Evolutionary conservation across 2,797 vertebrate species (phyloP).

Genomic region (Trematomus bernacchii): DNA sequence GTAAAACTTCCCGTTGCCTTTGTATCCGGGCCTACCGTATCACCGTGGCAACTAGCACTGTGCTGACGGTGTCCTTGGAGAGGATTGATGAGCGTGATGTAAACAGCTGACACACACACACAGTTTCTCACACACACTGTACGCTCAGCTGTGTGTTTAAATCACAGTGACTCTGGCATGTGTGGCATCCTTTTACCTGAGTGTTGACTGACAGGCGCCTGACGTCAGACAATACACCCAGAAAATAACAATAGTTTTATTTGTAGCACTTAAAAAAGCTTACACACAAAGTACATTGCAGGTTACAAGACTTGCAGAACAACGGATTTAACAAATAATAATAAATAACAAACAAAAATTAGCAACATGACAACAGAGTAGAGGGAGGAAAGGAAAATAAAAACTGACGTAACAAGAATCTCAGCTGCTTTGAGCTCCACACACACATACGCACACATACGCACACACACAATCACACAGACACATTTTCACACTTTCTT

Average conservation of each 20-base stretch:
- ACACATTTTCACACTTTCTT: background rate
- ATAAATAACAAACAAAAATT: no score
- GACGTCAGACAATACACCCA: background rate
- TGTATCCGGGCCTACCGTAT: conserved; percentile 58
- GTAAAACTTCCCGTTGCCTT: conserved; percentile 49
- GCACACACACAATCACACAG: background rate
- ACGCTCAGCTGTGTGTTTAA: background rate
- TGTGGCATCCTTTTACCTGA: background rate
- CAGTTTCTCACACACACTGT: conserved; percentile 3
- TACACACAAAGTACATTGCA: no score
- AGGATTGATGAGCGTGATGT: conserved; percentile 43
- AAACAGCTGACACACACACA: conserved; percentile 50
- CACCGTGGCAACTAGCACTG: conserved; percentile 58
- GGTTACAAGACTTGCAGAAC: no score
- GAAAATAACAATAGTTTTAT: no score
- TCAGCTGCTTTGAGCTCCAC: conserved; percentile 27
- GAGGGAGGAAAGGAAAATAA: conserved; percentile 3
- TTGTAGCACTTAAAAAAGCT: no score
- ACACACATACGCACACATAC: background rate
- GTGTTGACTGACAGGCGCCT: conserved; percentile 28
- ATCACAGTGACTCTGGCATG: background rate
- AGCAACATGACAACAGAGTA: no score
- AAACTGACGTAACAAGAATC: conserved; percentile 33
- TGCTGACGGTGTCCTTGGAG: conserved; percentile 48
- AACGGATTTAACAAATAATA: no score